Base-by-base conservation (phyloP, 2,888 invertebrate species). In the Podabrus alpinus region DNA sequence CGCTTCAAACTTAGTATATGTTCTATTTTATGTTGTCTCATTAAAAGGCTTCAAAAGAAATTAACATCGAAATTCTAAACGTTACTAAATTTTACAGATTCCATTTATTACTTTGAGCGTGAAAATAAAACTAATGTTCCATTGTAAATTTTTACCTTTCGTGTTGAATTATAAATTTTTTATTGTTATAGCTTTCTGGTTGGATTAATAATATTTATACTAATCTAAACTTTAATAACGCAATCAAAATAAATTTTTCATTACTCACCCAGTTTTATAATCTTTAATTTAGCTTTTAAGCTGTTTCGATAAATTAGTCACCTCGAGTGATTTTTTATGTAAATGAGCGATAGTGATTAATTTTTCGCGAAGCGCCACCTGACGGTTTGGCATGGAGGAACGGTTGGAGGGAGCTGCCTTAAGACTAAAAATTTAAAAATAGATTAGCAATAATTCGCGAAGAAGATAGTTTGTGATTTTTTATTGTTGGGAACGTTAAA, bases 21-120 rank as follows among this genome's bases (percentile, higher is more conserved):
- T 16, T 15, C 72, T 24, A 66, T 71, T 71, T 66, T 66, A 71
- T 67, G 61, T 24, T 67, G 67, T 67, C 68, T 72, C 72, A 72
- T 72, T 72, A 64, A 64, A 17, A 64, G 21, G 62, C 21, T n/a
- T 17, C 17, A 64, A 19, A 64, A 64, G 62, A 64, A 15, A 64
- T 64, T 64, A 64, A 64, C 62, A 64, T 17, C 21, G 13, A 64
- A 64, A 64, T 64, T 17, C 19, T 64, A 19, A 64, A 45, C 45
- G 45, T 45, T 45, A 45, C n/a, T 45, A 45, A 61, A 66, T 66
- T 66, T 66, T 24, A 24, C 66, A 66, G 19, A 66, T 66, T 66
- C 29, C 67, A 15, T 67, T 25, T 66, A 66, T 66, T 66, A 21
- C 21, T 21, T 16, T n/a, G 21, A 19, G 62, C 62, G 62, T 64